Conservation (phyloP, 1,140 invertebrate species). For the Bicyclus anynana region DNA sequence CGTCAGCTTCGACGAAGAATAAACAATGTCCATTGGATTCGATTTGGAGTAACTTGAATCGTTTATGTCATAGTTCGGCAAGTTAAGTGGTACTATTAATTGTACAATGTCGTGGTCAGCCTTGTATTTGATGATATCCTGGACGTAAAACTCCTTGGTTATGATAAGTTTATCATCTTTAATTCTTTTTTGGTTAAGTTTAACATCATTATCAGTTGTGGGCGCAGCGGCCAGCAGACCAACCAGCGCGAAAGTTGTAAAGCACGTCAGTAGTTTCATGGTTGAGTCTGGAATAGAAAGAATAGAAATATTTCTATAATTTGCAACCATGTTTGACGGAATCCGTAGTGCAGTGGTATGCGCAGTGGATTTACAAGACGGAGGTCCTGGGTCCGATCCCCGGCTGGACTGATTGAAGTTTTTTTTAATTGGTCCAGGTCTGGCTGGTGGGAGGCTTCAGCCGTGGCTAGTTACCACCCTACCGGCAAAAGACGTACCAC, state of each 20-base stretch:
- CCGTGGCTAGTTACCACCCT: too few relatives aligned
- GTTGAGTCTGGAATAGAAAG: conserved; percentile 25
- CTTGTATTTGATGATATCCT: neutral
- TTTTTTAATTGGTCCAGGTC: too few relatives aligned
- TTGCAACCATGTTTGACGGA: too few relatives aligned
- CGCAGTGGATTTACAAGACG: too few relatives aligned
- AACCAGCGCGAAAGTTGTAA: conserved; percentile 18
- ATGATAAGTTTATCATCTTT: conserved; percentile 31
- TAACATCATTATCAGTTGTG: conserved; percentile 20
- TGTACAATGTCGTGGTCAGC: conserved; percentile 48
- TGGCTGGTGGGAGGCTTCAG: too few relatives aligned
- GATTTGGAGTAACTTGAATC: conserved; percentile 10
- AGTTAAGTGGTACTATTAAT: conserved; percentile 46
- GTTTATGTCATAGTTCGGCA: conserved; percentile 39
- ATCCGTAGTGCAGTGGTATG: too few relatives aligned
- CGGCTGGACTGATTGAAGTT: too few relatives aligned
- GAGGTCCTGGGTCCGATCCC: too few relatives aligned
- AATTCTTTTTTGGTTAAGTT: too few relatives aligned
- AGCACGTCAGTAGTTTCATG: conserved; percentile 13
- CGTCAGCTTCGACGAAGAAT: conserved; percentile 55
- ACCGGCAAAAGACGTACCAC: too few relatives aligned
- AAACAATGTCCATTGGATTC: conserved; percentile 19
- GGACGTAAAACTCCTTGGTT: conserved; percentile 32
- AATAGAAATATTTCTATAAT: too few relatives aligned
- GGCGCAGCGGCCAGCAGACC: conserved; percentile 29